Conservation (phyloP, 2,888 invertebrate genomes). For the Agrochola litura region DNA sequence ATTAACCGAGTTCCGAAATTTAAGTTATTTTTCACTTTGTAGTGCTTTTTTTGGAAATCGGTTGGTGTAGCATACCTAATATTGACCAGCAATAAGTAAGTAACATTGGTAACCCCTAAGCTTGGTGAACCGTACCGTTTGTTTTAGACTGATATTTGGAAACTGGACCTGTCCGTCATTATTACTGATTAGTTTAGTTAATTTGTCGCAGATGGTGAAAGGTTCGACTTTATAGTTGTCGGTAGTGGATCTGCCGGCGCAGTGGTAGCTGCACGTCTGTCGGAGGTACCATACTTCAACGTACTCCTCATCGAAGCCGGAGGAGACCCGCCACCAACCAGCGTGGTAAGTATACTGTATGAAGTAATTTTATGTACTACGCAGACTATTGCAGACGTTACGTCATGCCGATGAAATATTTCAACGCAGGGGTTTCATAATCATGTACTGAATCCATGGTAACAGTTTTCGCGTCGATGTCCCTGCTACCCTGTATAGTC, state of each 20-base stretch:
- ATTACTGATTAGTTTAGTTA: not conserved
- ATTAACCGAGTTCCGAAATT: too few species aligned
- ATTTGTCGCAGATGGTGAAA: conserved; percentile 72
- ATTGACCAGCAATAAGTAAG: not conserved
- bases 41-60: too few species aligned
- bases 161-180: not conserved
- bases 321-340: conserved; percentile 76
- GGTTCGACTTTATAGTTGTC: conserved; percentile 78
- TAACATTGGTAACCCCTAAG: not conserved
- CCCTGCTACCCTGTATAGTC: too few species aligned
- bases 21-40: too few species aligned
- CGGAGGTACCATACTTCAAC: conserved; percentile 69
- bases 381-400: not conserved
- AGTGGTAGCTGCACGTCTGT: conserved; percentile 75
- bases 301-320: conserved; percentile 79
- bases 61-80: not conserved
- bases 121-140: not conserved
- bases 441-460: too few species aligned
- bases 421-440: too few species aligned
- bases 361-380: not conserved
- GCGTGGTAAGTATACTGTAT: conserved; percentile 70
- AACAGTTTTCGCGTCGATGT: too few species aligned
- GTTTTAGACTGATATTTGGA: not conserved
- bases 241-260: conserved; percentile 79
- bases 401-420: too few species aligned